Percentiles rank a stretch among this genome's conserved stretches.
These are phyloP conservation scores for Noctua pronuba DNA, from an alignment of 2,888 invertebrate species.

Conservation along the genomic window DNA sequence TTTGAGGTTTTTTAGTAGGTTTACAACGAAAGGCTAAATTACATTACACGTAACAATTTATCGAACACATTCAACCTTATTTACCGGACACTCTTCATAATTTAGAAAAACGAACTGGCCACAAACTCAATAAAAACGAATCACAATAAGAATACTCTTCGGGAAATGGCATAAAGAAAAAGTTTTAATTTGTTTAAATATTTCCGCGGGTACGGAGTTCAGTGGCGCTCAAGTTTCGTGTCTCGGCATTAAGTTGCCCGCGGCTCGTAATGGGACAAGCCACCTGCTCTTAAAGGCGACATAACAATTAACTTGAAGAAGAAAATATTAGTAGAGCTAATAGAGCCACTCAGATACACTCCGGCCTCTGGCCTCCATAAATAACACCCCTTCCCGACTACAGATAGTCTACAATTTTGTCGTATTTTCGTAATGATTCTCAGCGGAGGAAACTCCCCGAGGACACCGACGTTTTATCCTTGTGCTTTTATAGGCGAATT, in stretches of 20 bases:
- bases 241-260: slow-evolving; percentile 82
- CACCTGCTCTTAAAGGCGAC: slow-evolving; percentile 89
- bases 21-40: background rate
- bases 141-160: slow-evolving; percentile 81
- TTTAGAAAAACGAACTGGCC: slow-evolving; percentile 65
- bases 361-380: slow-evolving; percentile 85
- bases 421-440: slow-evolving; percentile 88
- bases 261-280: slow-evolving; percentile 86
- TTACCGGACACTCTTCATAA: slow-evolving; percentile 43
- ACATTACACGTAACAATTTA: slow-evolving; percentile 6
- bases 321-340: slow-evolving; percentile 90
- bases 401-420: slow-evolving; percentile 84
- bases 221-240: slow-evolving; percentile 84
- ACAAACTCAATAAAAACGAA: slow-evolving; percentile 82
- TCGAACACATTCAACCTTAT: slow-evolving; percentile 6
- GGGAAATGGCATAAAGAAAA: slow-evolving; percentile 84
- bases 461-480: slow-evolving; percentile 78
- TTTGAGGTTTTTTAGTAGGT: slow-evolving; percentile 24
- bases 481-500: slow-evolving; percentile 86
- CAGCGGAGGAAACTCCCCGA: slow-evolving; percentile 78
- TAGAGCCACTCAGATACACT: slow-evolving; percentile 87
- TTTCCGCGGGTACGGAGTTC: slow-evolving; percentile 81
- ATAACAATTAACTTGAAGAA: slow-evolving; percentile 89
- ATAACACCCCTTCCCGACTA: slow-evolving; percentile 85
- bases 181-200: slow-evolving; percentile 90